Base-by-base conservation (phyloP, 2,113 vertebrate genomes). In the Sylvia atricapilla region DNA sequence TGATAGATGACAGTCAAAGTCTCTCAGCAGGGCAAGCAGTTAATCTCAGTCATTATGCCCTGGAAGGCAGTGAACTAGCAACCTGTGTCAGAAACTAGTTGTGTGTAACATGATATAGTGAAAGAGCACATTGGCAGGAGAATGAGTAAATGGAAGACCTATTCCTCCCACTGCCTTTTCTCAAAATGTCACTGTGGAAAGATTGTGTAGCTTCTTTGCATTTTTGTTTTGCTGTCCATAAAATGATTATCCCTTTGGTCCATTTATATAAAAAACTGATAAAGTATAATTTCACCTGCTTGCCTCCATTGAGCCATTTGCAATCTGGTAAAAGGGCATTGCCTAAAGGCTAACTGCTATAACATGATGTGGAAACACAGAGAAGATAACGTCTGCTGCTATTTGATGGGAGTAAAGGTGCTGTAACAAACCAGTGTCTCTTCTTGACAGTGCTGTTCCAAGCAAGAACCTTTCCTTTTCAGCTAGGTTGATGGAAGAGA, bases 31-130 rank as follows among this genome's bases (percentile, higher is more conserved):
- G 62, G 44, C 2, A 1, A 44, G 72, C 63, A 55, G 55, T 90
- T 93, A 76, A 90, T 83, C 50, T 90, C 46, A 30, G 68, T 59
- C 0, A 0, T 86, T 85, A 37, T 0, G 0, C 9, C 7, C 63
- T 56, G 43, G 62, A 85, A 91, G 70, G 83, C 72, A 77, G 56
- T 0, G 1, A 89, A 49, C 46, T 28, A 39, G 63, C 74, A 91
- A 70, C 59, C 72, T 52, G 67, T 93, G 84, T 94, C 82, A 69
- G 93, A 69, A 95, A 62, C 55, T 10, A 74, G 50, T 73, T 3
- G 11, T 49, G 87, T 6, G 39, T 67, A 73, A 64, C 66, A 7
- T 50, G 50, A 76, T 35, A 63, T 76, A 88, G 59, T 63, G 73
- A 81, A 64, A 84, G 52, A 82, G 30, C n/a, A 28, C n/a, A 46